phyloP scores from a whole-genome alignment of 64 coral and sea anemone genomes.

The Actinia equina region DNA sequence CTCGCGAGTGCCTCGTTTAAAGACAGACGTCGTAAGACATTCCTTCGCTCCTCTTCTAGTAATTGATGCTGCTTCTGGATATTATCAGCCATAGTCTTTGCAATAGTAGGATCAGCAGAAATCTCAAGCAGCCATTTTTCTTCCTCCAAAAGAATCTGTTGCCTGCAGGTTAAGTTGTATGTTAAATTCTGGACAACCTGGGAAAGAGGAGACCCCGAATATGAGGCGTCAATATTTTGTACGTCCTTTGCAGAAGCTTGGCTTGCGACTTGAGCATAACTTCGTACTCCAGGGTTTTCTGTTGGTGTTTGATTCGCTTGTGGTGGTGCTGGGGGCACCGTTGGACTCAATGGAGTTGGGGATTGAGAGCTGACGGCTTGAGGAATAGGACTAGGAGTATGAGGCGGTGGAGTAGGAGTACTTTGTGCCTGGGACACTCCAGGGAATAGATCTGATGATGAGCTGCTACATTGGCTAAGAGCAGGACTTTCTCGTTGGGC shows the following conservation, averaged over 20 bases:
- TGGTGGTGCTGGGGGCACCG: background rate
- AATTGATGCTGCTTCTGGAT: background rate
- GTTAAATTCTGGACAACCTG: background rate
- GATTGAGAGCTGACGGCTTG: background rate
- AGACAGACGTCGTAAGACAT: background rate
- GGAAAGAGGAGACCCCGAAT: background rate
- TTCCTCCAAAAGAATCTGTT: background rate
- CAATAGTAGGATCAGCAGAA: background rate
- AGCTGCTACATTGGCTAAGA: background rate
- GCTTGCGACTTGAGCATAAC: background rate
- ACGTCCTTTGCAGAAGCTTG: background rate
- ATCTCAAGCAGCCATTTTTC: slow-evolving; percentile 6
- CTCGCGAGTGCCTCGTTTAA: background rate
- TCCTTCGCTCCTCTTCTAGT: background rate
- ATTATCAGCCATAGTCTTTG: background rate
- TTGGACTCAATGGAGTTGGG: background rate
- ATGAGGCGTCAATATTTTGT: background rate
- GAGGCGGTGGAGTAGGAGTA: background rate
- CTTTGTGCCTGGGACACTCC: background rate
- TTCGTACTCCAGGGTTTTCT: background rate
- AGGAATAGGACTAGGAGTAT: background rate
- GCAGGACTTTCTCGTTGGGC: background rate
- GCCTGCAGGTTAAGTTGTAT: background rate
- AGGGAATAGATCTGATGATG: background rate
- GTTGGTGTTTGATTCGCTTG: background rate